phyloP scores from a whole-genome alignment of 2,888 invertebrate species.

The Bedellia somnulentella region DNA sequence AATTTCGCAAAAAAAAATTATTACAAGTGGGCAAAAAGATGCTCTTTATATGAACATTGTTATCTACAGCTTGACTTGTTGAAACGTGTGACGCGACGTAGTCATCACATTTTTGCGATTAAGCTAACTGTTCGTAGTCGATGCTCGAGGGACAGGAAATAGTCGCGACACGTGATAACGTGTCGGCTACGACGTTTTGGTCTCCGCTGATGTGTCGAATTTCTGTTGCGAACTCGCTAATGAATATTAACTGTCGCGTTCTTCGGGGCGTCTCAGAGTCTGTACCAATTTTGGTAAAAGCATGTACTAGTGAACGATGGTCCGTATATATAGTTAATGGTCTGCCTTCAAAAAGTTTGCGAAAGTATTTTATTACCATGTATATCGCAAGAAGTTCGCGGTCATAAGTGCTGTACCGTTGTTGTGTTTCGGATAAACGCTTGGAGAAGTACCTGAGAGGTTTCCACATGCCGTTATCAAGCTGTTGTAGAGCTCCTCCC shows the following conservation, averaged over 20 bases:
- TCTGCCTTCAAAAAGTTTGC: constrained; percentile 6
- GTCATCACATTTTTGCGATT: no score
- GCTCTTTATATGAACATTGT: no score
- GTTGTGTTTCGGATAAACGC: constrained; percentile 3
- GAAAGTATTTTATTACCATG: constrained; percentile 5
- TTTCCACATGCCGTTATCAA: constrained; percentile 1
- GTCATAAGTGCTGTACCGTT: constrained; percentile 6
- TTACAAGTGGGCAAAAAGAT: constrained; percentile 4
- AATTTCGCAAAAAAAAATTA: no score
- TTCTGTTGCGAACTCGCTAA: constrained; percentile 9
- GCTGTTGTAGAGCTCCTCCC: not conserved
- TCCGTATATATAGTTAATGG: constrained; percentile 6
- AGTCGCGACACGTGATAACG: constrained; percentile 2
- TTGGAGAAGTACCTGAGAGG: no score
- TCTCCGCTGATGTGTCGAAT: constrained; percentile 7
- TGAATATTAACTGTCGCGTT: constrained; percentile 8
- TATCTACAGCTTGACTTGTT: no score
- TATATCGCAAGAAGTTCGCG: constrained; percentile 6
- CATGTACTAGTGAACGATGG: constrained; percentile 10
- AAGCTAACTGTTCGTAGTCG: no score
- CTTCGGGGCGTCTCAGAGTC: constrained; percentile 9
- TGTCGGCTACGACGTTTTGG: constrained; percentile 3
- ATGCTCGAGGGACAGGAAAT: no score
- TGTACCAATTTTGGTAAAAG: constrained; percentile 7
- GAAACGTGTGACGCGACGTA: no score